phyloP scores from a whole-genome alignment of 2,888 invertebrate genomes.

The Xestia xanthographa region DNA sequence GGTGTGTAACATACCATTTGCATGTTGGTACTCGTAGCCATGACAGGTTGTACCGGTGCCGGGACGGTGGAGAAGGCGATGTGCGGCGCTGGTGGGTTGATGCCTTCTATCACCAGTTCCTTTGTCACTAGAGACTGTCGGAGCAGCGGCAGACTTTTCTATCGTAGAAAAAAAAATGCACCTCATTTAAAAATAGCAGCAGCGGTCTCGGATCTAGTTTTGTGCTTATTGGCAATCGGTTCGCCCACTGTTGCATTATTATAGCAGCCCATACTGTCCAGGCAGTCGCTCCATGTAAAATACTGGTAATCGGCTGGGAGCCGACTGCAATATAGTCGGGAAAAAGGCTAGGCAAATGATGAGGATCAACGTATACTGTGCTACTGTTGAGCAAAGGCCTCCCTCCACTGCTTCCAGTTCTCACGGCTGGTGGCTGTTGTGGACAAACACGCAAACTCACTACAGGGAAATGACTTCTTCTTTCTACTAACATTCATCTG shows the following conservation, averaged over 20 bases:
- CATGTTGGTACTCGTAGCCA: constrained; percentile 73
- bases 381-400: background rate
- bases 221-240: background rate
- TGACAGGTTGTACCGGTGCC: constrained; percentile 73
- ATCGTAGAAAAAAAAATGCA: constrained; percentile 53
- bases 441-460: background rate
- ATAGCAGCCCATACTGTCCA: background rate
- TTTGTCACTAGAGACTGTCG: constrained; percentile 97
- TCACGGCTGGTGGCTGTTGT: background rate
- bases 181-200: background rate
- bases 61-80: constrained; percentile 79
- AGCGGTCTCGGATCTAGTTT: background rate
- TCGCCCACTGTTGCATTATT: background rate
- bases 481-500: background rate
- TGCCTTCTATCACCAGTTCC: constrained; percentile 98
- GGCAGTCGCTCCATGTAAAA: background rate
- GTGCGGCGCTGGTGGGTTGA: constrained; percentile 95
- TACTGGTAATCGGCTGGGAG: background rate
- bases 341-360: background rate
- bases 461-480: background rate
- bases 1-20: constrained; percentile 75
- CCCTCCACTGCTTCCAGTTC: background rate
- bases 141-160: constrained; percentile 98
- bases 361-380: background rate
- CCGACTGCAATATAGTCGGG: background rate